A percentile compares a stretch with the other conserved stretches of the same genome.
phyloP scores from a whole-genome alignment of 1,140 invertebrate genomes.

The Limonius californicus region DNA sequence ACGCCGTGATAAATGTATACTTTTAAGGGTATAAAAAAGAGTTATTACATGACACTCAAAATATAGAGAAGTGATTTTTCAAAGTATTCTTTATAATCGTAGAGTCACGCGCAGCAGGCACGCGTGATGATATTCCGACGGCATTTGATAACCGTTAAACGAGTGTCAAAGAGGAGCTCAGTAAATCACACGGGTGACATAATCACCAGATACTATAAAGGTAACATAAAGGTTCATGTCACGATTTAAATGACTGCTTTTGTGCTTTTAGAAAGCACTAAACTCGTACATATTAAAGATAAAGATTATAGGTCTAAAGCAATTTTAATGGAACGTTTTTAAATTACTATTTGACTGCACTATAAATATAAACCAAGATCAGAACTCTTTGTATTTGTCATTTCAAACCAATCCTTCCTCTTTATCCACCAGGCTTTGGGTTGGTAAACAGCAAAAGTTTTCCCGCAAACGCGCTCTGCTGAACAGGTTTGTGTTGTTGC shows the following conservation, averaged over 20 bases:
- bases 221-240: conserved; percentile 31
- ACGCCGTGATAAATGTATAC: conserved; percentile 6
- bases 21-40: conserved; percentile 5
- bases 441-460: too few species aligned
- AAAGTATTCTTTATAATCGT: conserved; percentile 16
- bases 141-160: conserved; percentile 37
- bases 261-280: conserved; percentile 12
- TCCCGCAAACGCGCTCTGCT: too few species aligned
- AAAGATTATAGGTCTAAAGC: not conserved
- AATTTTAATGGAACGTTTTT: not conserved
- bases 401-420: too few species aligned
- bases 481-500: too few species aligned
- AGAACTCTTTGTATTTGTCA: too few species aligned
- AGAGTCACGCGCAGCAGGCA: conserved; percentile 27
- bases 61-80: conserved; percentile 14
- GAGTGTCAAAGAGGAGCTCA: conserved; percentile 29
- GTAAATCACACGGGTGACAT: conserved; percentile 37
- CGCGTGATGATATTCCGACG: conserved; percentile 24
- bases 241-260: conserved; percentile 30
- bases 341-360: too few species aligned
- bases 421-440: too few species aligned
- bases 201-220: conserved; percentile 31
- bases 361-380: too few species aligned
- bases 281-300: conserved; percentile 10
- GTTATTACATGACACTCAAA: conserved; percentile 10